phyloP scores from a whole-genome alignment of 2,797 vertebrate genomes.

The Lindbergichthys nudifrons region DNA sequence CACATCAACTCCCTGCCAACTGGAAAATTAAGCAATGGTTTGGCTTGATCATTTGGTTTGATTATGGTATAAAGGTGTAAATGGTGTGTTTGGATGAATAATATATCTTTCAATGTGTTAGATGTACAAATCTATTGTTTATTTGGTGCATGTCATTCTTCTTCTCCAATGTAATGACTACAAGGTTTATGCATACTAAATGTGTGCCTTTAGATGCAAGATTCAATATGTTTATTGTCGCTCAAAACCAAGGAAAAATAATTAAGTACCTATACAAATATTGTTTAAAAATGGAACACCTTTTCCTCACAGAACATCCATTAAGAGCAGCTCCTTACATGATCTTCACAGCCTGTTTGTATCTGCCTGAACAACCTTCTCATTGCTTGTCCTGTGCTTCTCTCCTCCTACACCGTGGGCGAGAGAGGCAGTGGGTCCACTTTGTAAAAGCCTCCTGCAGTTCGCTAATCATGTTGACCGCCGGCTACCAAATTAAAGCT shows the following conservation, averaged over 20 bases:
- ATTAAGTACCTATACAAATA: too few species aligned
- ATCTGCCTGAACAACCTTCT: constrained; percentile 47
- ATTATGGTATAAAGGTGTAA: constrained; percentile 50
- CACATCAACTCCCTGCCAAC: constrained; percentile 78
- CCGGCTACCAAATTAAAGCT: constrained; percentile 80
- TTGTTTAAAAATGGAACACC: background rate
- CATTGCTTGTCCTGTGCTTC: constrained; percentile 43
- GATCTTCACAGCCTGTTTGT: constrained; percentile 11
- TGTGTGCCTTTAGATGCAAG: background rate
- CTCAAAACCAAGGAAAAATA: too few species aligned
- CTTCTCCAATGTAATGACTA: constrained; percentile 1
- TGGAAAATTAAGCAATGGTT: constrained; percentile 75
- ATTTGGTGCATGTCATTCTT: constrained; percentile 9
- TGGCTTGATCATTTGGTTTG: constrained; percentile 31
- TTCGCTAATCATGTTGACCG: constrained; percentile 79
- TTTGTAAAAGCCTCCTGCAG: constrained; percentile 76
- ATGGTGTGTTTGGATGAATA: background rate
- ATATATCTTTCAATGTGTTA: background rate
- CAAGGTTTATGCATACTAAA: background rate
- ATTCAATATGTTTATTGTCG: too few species aligned
- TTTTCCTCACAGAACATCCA: constrained; percentile 7
- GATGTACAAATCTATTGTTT: background rate
- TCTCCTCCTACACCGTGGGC: constrained; percentile 61
- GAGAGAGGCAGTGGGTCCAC: constrained; percentile 65
- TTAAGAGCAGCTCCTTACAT: constrained; percentile 23